These are phyloP conservation scores for Peromyscus leucopus DNA, from an alignment of 2,113 vertebrate genomes.

Conservation along the genomic window DNA sequence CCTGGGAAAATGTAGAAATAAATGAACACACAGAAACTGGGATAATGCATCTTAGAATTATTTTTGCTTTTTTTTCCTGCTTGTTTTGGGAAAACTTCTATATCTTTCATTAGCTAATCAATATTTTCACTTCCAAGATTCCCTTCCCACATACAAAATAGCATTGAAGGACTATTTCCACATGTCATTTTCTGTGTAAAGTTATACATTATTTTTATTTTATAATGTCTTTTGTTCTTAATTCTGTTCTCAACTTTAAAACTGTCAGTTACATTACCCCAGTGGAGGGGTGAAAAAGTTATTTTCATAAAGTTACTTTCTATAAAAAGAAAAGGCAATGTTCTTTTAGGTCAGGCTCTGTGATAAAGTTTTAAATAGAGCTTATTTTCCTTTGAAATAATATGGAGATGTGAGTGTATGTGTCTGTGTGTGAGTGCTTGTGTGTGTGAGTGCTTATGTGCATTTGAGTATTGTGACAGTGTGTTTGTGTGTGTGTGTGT, in stretches of 20 bases:
- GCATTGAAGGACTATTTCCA: not conserved
- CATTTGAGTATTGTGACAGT: not conserved
- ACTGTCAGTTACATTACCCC: not conserved
- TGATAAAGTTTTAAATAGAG: not conserved
- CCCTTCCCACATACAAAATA: not conserved
- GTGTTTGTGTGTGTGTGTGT: not conserved
- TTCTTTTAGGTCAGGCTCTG: not conserved
- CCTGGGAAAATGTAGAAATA: not conserved
- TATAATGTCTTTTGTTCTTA: not conserved
- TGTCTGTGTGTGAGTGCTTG: not conserved
- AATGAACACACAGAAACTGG: not conserved
- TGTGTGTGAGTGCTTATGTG: not conserved
- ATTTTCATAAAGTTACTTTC: conserved; percentile 28
- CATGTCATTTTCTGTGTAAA: conserved; percentile 19
- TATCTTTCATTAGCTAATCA: not conserved
- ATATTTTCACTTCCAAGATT: not conserved
- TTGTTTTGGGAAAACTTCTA: not conserved
- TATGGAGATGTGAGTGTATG: not conserved
- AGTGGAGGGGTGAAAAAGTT: not conserved
- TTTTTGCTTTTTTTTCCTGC: not conserved
- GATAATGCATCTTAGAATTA: not conserved
- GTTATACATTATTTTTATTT: not conserved
- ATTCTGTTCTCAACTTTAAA: conserved; percentile 7
- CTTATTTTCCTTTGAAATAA: conserved; percentile 37
- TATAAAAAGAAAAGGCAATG: not conserved